Conservation (phyloP, 2,113 vertebrate species). For the Pleuronectes platessa region DNA sequence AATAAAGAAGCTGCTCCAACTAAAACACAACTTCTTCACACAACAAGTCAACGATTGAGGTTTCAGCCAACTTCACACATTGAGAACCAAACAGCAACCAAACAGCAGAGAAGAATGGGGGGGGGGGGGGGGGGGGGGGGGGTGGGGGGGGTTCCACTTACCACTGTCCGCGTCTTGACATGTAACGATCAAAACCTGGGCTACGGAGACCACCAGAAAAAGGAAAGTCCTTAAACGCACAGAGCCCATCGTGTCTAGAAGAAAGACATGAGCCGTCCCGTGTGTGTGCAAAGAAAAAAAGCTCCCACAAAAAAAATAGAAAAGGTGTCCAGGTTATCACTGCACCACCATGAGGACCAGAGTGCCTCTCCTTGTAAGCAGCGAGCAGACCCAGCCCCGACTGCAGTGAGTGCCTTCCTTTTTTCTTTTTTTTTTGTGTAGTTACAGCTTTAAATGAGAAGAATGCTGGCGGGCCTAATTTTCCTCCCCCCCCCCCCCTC, state of each 20-base stretch:
- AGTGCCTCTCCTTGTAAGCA: slow-evolving; percentile 80
- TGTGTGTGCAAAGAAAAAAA: slow-evolving; percentile 63
- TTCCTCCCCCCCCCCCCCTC: slow-evolving; percentile 76
- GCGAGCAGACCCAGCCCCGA: slow-evolving; percentile 83
- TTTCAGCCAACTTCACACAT: slow-evolving; percentile 40
- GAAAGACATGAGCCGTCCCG: slow-evolving; percentile 80
- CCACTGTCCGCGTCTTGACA: slow-evolving; percentile 79
- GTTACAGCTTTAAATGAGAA: slow-evolving; percentile 85
- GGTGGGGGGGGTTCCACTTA: slow-evolving; percentile 66
- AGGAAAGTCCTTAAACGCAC: slow-evolving; percentile 82
- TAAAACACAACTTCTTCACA: too few relatives aligned
- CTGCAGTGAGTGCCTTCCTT: slow-evolving; percentile 60
- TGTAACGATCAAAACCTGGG: slow-evolving; percentile 79
- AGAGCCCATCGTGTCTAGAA: slow-evolving; percentile 82
- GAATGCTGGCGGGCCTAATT: slow-evolving; percentile 84
- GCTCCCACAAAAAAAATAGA: neutral
- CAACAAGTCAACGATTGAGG: slow-evolving; percentile 3
- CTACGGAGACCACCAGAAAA: slow-evolving; percentile 75
- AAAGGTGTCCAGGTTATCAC: slow-evolving; percentile 76
- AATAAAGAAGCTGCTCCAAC: too few relatives aligned
- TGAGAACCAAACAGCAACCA: slow-evolving; percentile 18
- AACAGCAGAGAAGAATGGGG: slow-evolving; percentile 14
- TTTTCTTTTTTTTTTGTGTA: slow-evolving; percentile 68
- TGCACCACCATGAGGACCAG: slow-evolving; percentile 80
- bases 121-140: too few relatives aligned